phyloP scores from a whole-genome alignment of 2,113 vertebrate species.

The Oceanodroma tethys region DNA sequence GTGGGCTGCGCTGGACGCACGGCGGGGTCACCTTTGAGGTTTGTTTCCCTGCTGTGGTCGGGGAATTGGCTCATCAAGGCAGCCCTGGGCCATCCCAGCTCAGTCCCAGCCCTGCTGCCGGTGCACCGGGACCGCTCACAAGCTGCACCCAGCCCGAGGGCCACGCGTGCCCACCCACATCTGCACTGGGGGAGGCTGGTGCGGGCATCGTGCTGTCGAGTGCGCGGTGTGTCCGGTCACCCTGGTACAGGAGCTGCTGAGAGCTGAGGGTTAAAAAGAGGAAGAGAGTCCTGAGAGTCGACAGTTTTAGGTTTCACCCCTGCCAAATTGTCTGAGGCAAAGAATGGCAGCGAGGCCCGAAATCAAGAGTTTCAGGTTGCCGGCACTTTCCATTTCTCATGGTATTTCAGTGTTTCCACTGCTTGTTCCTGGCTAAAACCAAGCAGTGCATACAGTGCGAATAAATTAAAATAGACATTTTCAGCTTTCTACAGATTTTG shows the following conservation, averaged over 20 bases:
- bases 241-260: not conserved
- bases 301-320: not conserved
- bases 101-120: not conserved
- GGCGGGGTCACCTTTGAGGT: not conserved
- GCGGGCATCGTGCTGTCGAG: fast-evolving
- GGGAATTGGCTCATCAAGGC: not conserved
- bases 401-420: conserved; percentile 8
- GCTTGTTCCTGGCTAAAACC: not conserved
- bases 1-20: not conserved
- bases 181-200: not conserved
- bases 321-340: conserved; percentile 35
- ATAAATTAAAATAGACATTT: not conserved
- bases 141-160: not conserved
- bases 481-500: not conserved
- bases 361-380: not conserved
- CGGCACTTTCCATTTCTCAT: not conserved
- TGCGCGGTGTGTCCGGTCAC: fast-evolving
- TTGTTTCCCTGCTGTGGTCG: not conserved
- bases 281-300: not conserved
- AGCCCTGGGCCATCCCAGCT: not conserved
- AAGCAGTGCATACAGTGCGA: not conserved
- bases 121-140: not conserved
- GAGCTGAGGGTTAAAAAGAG: not conserved
- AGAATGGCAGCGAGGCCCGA: conserved; percentile 14
- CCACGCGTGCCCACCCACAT: fast-evolving